Conservation (phyloP, 1,140 invertebrate species). For the Megalopta genalis region DNA sequence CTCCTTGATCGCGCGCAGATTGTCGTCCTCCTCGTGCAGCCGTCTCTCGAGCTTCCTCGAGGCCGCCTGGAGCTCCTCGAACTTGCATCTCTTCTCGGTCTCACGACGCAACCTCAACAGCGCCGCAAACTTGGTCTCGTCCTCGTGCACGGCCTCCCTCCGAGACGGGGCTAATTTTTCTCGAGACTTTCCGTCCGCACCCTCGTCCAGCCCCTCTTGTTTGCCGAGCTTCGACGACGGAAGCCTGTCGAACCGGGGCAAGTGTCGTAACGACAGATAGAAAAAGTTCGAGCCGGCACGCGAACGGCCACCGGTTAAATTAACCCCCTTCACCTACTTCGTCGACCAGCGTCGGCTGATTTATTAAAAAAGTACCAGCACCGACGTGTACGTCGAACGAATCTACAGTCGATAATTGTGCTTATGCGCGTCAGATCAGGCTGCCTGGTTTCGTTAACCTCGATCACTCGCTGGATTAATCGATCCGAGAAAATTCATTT, state of each 20-base stretch:
- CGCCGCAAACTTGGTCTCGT: slow-evolving; percentile 53
- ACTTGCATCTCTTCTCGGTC: slow-evolving; percentile 65
- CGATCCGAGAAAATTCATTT: no score
- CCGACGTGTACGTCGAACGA: not conserved
- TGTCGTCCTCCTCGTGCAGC: slow-evolving; percentile 51
- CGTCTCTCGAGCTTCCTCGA: slow-evolving; percentile 69
- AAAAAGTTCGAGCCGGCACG: not conserved
- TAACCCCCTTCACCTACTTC: not conserved
- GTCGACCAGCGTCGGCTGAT: not conserved
- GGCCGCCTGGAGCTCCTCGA: slow-evolving; percentile 71
- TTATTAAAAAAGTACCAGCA: slow-evolving; percentile 1
- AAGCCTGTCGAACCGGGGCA: slow-evolving; percentile 27
- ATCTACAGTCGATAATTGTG: no score
- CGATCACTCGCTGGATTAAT: no score
- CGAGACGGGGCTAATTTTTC: slow-evolving; percentile 42
- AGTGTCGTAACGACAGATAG: not conserved
- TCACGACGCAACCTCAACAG: slow-evolving; percentile 49
- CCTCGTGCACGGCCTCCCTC: slow-evolving; percentile 46
- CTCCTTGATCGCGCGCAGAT: slow-evolving; percentile 52
- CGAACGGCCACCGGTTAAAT: not conserved
- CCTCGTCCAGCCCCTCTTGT: slow-evolving; percentile 29
- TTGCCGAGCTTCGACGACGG: slow-evolving; percentile 43
- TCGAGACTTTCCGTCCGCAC: slow-evolving; percentile 35
- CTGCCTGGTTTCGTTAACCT: no score
- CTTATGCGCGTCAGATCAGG: no score